Conservation (phyloP, 2,888 invertebrate species). For the Tipula lateralis region DNA sequence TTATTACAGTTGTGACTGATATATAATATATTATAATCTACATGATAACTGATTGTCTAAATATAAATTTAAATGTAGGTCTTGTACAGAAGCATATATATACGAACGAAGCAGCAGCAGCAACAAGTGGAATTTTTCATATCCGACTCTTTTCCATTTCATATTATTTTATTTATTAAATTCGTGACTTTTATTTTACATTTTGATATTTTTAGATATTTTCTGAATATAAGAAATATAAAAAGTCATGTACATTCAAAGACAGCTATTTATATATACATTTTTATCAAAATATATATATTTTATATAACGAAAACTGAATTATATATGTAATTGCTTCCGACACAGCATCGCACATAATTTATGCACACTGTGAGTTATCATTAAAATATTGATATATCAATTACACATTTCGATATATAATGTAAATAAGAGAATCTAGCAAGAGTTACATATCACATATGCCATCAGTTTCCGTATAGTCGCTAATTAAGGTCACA, state of each 20-base stretch:
- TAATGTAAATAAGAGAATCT: too few species aligned
- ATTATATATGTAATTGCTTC: not conserved
- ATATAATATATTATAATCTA: not conserved
- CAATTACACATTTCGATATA: not conserved
- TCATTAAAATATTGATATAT: not conserved
- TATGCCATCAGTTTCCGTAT: not conserved
- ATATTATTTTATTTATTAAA: not conserved
- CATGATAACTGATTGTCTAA: not conserved
- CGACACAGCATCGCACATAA: not conserved
- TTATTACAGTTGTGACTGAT: not conserved
- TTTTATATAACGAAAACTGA: not conserved
- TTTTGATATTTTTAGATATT: not conserved
- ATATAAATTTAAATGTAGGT: not conserved
- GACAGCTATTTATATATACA: too few species aligned
- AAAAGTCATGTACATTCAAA: too few species aligned
- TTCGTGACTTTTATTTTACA: not conserved
- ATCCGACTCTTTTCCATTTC: not conserved
- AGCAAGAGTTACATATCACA: too few species aligned
- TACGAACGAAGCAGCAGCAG: not conserved
- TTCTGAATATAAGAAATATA: not conserved
- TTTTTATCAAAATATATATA: not conserved
- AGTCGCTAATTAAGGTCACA: not conserved
- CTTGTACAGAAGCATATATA: not conserved
- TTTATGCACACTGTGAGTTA: not conserved
- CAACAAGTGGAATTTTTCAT: slow-evolving; percentile 16